Base-by-base conservation (phyloP, 2,797 vertebrate genomes). In the Neostethus bicornis region DNA sequence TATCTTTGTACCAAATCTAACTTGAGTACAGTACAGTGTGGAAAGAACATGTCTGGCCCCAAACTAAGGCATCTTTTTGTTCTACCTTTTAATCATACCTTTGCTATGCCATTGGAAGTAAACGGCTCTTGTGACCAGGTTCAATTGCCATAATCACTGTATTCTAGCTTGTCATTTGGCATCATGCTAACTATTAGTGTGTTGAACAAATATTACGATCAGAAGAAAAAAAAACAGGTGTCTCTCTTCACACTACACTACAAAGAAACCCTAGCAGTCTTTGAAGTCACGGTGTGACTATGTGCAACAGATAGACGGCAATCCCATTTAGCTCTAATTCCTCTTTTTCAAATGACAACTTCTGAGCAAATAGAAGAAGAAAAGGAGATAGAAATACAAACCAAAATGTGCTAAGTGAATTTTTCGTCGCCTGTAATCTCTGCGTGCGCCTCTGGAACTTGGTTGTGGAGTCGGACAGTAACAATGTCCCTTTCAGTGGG, bases 381-480 rank as follows among this genome's bases (percentile, higher is more conserved):
- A 79, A 59, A 83, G 80, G 83, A 82, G 80, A 80, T 80, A 44
- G 50, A 71, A 77, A 84, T 53, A 83, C 80, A 85, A 89, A 89
- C 87, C 85, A 82, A 86, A 89, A 85, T 26, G 52, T 80, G 83
- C 77, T 87, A 85, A 89, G 81, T 87, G 85, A 80, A 87, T 90
- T 89, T 79, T 83, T 86, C 79, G 51, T 80, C 56, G 68, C 57
- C 83, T 59, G 69, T 86, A 88, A 88, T 85, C 86, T 73, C 70
- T 35, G 51, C 1, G 48, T 35, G 20, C 28, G 78, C 53, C 54
- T 64, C 43, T 75, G 69, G 73, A 84, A 69, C 69, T 79, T 59
- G 2, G 61, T 44, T 24, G 35, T 51, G 61, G 81, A 66, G 70
- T 86, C 52, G 66, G 75, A 87, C 73, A 73, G 79, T 84, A 81